Percentiles rank a stretch among this genome's conserved stretches.
These are phyloP conservation scores for Nycticryphes semicollaris DNA, from an alignment of 2,113 vertebrate species.

Conservation along the genomic window DNA sequence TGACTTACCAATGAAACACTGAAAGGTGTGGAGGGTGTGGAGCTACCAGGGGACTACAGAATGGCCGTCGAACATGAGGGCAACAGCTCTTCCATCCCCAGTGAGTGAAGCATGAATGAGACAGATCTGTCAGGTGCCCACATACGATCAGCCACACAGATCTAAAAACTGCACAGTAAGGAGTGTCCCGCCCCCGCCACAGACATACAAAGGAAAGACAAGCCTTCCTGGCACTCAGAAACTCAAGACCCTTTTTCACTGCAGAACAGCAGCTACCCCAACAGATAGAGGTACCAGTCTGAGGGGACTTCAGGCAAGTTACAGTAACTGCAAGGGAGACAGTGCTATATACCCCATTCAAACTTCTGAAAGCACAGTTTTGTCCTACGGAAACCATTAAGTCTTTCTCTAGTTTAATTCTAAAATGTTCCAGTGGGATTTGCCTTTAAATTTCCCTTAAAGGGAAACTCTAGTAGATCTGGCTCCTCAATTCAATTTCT, in stretches of 20 bases:
- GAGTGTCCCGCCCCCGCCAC: background rate
- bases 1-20: background rate
- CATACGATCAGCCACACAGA: background rate
- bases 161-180: constrained; percentile 26
- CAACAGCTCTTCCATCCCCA: constrained; percentile 17
- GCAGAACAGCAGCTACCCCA: background rate
- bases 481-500: background rate
- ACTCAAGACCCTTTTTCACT: background rate
- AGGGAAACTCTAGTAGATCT: background rate
- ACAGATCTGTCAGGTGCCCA: constrained; percentile 38
- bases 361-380: background rate
- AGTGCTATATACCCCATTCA: background rate
- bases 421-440: background rate
- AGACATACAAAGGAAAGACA: background rate
- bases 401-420: background rate
- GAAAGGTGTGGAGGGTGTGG: background rate
- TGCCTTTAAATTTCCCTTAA: background rate
- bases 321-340: background rate
- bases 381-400: background rate
- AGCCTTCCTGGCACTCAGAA: background rate
- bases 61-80: background rate
- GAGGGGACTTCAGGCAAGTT: background rate
- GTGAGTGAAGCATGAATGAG: constrained; percentile 31
- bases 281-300: background rate
- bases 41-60: background rate